Percentiles rank a stretch among this genome's conserved stretches.
phyloP scores from a whole-genome alignment of 2,113 vertebrate species.

The Microcebus ravelobensis region DNA sequence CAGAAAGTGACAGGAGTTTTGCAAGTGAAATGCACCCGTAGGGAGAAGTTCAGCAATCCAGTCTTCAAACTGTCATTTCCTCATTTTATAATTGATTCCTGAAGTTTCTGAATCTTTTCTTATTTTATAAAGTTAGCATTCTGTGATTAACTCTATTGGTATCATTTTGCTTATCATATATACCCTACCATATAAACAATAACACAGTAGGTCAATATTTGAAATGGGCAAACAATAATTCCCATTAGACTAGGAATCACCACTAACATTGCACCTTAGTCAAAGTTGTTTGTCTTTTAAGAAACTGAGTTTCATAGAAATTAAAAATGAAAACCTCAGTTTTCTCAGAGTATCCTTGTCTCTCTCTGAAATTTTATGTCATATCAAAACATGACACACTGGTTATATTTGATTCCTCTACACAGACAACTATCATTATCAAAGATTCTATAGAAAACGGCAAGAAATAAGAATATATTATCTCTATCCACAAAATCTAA shows the following conservation, averaged over 20 bases:
- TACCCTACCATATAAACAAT: not conserved
- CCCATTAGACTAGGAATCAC: not conserved
- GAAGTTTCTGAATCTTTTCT: not conserved
- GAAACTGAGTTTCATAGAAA: not conserved
- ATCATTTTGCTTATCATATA: not conserved
- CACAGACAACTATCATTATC: not conserved
- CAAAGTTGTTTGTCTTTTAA: not conserved
- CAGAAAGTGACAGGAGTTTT: not conserved
- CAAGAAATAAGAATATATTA: not conserved
- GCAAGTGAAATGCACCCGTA: not conserved
- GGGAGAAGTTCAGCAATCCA: not conserved
- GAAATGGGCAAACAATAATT: not conserved
- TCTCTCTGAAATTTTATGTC: not conserved
- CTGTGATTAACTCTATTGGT: not conserved
- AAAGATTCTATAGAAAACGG: not conserved
- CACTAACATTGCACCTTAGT: not conserved
- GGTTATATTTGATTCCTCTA: not conserved
- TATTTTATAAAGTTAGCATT: not conserved
- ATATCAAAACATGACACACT: not conserved
- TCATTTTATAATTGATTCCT: not conserved
- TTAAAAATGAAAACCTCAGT: not conserved
- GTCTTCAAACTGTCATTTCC: not conserved
- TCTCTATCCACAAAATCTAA: not conserved
- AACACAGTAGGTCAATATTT: not conserved
- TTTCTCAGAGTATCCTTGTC: not conserved